Evolutionary conservation across 2,113 vertebrate genomes (phyloP), one percentile per base, ranked within the genome.

Genomic region (Spea multiplicata): DNA sequence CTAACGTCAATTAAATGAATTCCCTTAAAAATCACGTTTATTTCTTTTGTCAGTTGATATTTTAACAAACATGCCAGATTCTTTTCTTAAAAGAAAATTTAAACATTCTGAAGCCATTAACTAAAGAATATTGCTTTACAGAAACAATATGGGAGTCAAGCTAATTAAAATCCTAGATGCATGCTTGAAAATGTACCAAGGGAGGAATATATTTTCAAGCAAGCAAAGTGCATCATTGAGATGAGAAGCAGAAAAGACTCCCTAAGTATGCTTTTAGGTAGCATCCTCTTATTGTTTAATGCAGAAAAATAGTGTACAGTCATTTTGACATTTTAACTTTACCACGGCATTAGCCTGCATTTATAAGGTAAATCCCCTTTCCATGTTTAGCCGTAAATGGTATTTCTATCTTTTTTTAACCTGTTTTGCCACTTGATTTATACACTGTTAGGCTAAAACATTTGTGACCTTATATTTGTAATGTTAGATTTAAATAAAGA

Each of bases 181-280:
- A 46, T 81, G 64, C 13, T 81, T 65, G 50, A 48, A 71, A 75
- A 55, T 65, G 4, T 80, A 62, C 67, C 53, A 81, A 50, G 69
- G 52, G 74, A 85, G 83, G 3, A 66, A n/a, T 64, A 5, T 30
- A 16, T 78, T 57, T 75, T 62, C 55, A 73, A 78, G 78, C 78
- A 6, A 74, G 9, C 46, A 75, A 84, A 82, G 0, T 46, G 8
- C 13, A 75, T 83, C 66, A 66, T 30, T 74, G 17, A 5, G 47
- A 81, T 80, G 46, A 72, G 9, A 9, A 59, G 44, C 4, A 8
- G 65, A 71, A 4, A 12, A 78, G 46, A 72, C 66, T 52, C 44
- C 48, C 46, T 61, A 55, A 62, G 71, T 81, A 66, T 30, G 44
- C 65, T 55, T 59, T 30, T 14, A 44, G 14, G 30, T 61, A 62